A percentile compares a stretch with the other conserved stretches of the same genome.
Evolutionary conservation across 2,113 vertebrate genomes (phyloP).

Genomic region (Sorex fumeus): DNA sequence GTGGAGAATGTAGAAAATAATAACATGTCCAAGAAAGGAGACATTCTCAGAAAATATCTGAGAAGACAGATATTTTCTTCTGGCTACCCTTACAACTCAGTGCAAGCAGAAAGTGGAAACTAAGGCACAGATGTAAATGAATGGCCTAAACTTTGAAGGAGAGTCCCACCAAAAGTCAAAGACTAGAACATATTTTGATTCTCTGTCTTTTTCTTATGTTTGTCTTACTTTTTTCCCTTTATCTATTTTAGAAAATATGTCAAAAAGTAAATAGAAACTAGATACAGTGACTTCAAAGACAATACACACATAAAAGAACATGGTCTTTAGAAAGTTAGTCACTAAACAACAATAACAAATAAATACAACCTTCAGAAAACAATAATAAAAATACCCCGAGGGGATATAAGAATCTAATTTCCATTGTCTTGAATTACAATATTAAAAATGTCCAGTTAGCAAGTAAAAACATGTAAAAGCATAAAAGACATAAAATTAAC

Average conservation of each 20-base stretch:
- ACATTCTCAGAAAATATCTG: neutral
- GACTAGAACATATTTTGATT: neutral
- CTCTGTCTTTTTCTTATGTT: neutral
- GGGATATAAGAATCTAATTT: neutral
- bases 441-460: neutral
- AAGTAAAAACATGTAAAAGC: too few relatives aligned
- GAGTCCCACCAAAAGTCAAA: neutral
- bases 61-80: neutral
- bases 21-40: neutral
- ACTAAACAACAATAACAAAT: neutral
- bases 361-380: neutral
- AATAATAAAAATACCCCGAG: neutral
- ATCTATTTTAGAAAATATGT: too few relatives aligned
- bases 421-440: neutral
- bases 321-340: neutral
- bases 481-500: too few relatives aligned
- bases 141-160: too few relatives aligned
- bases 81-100: neutral
- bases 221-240: neutral
- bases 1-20: neutral
- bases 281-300: neutral
- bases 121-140: too few relatives aligned
- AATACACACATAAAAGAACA: neutral
- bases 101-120: neutral
- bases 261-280: too few relatives aligned